Evolutionary conservation across 1,140 invertebrate species (phyloP), one percentile per base, ranked within the genome.

Genomic region (Schlechtendalia chinensis): DNA sequence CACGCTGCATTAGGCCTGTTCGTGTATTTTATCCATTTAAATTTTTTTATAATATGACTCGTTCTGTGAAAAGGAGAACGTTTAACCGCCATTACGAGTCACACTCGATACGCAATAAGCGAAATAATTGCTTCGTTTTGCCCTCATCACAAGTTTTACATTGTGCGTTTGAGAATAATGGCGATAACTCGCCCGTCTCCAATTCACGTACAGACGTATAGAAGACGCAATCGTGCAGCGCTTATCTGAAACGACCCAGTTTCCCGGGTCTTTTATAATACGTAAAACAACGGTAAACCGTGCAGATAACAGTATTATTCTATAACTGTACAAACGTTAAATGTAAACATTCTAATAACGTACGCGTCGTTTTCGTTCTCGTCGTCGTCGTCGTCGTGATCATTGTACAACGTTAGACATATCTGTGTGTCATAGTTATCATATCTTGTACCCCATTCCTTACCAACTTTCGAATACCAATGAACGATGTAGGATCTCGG

Each of bases 271-370:
- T 45, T 22, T 14, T 45, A 12, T 29, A 39, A 39, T 16, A 54
- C n/a, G 54, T 24, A 59, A 75, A 75, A 59, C 72, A 47, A 77
- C 32, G 32, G 56, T 29, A 24, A 59, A 59, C 74, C 14, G 22
- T 39, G 32, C 2, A 27, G 74, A 77, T 77, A 77, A 77, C 74
- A 2, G n/a, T 16, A n/a, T 50, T 50, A 24, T 69, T 50, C 32
- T 16, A 22, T 39, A n/a, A 22, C n/a, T 6, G n/a, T 22, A 24
- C 8, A 77, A 16, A 45, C 29, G n/a, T 17, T 75, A 58, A 39
- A 59, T 59, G n/a, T 39, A 59, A 75, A 75, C 72, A 59, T 59
- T 75, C 1, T 17, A 75, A 75, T 59, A 77, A 58, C 54, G 5
- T n/a, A 59, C 29, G 17, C 29, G 72, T 39, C 5, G 61, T 12